Evolutionary conservation across 2,113 vertebrate species (phyloP), one percentile per base, ranked within the genome.

Genomic region (Pterocles orientalis): DNA sequence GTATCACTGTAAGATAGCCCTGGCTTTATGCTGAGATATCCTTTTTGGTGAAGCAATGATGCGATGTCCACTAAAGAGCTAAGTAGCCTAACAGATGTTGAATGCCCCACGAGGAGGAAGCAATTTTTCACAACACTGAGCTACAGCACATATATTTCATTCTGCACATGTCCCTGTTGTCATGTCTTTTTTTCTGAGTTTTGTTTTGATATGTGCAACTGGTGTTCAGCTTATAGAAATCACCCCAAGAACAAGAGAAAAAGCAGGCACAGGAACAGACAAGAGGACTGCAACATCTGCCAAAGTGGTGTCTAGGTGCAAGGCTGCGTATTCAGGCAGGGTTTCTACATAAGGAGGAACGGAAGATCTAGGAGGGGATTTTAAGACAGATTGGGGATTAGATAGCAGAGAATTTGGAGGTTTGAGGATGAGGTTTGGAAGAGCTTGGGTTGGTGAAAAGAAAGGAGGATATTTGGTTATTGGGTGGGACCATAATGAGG

Each of bases 11-110:
- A 68, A 78, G 56, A 71, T 24, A 92, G 60, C 41, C 25, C 25
- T 39, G 41, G 1, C 69, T 82, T 72, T 58, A 77, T 23, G n/a
- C 41, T 17, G 76, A 88, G 81, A 47, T 47, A 77, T 15, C 41
- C 7, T 48, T 93, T 91, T 78, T 48, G 76, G 76, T 71, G 76
- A 75, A 78, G 83, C 16, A 88, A 48, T 34, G 72, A 77, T 5
- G 12, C 6, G 6, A 48, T 68, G 73, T 68, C 72, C 89, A 86
- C 91, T 70, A 21, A 54, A 78, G 64, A 91, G 77, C 83, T 97
- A 94, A 96, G 89, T 26, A 91, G 53, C 39, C 86, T 89, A 95
- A 36, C 94, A 97, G 94, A 96, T 95, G 94, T 91, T 75, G 77
- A 93, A 91, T 14, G 51, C 29, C 57, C 53, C 68, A 6, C 18